Conservation (phyloP, 2,797 vertebrate species). For the Silurus lanzhouensis region DNA sequence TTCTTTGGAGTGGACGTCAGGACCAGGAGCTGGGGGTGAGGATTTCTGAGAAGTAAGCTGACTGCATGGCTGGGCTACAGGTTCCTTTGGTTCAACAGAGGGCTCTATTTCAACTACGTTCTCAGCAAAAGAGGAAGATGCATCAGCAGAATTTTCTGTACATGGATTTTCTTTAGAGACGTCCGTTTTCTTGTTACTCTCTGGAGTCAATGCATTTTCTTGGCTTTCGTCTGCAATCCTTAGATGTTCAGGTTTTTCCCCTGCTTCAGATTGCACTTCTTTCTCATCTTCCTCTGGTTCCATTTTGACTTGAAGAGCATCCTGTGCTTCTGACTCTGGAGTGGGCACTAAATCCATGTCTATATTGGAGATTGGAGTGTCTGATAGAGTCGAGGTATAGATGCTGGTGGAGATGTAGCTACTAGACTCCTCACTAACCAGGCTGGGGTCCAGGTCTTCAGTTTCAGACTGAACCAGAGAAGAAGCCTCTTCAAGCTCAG, state of each 20-base stretch:
- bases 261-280: background rate
- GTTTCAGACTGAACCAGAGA: background rate
- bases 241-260: conserved; percentile 11
- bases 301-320: background rate
- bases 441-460: conserved; percentile 74
- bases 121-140: background rate
- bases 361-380: conserved; percentile 73
- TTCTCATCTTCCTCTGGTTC: conserved; percentile 10
- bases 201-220: background rate
- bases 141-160: conserved; percentile 7
- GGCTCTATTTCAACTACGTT: background rate
- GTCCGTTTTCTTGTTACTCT: background rate
- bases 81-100: background rate
- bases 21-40: background rate
- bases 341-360: conserved; percentile 56
- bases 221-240: background rate
- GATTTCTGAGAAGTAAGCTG: background rate
- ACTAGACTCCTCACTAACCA: conserved; percentile 89
- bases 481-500: background rate
- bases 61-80: background rate
- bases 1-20: background rate
- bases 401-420: conserved; percentile 94
- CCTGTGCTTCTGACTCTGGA: conserved; percentile 12
- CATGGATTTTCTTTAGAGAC: conserved; percentile 4
- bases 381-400: conserved; percentile 89